These are phyloP conservation scores for Hirudo medicinalis DNA, from an alignment of 1,140 invertebrate species.

Conservation along the genomic window DNA sequence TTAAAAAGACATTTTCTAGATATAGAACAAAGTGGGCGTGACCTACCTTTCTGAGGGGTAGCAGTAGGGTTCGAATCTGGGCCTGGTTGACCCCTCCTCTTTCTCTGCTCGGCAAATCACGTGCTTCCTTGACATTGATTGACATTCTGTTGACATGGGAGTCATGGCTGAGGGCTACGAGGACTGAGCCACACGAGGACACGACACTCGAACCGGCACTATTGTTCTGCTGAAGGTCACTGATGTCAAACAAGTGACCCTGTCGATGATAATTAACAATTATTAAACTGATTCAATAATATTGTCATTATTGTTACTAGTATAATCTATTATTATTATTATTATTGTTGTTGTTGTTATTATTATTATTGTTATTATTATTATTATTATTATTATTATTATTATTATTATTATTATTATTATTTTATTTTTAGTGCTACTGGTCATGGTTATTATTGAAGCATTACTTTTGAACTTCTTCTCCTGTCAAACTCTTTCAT, in stretches of 20 bases:
- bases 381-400: constrained; percentile 1
- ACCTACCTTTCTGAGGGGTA: constrained; percentile 80
- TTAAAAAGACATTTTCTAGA: not conserved
- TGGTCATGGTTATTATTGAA: no score
- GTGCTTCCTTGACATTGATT: constrained; percentile 70
- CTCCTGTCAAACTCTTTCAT: no score
- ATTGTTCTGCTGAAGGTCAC: constrained; percentile 40
- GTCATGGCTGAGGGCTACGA: constrained; percentile 75
- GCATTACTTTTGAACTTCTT: no score
- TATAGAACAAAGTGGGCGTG: constrained; percentile 41
- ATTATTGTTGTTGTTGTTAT: not conserved
- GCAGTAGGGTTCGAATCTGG: constrained; percentile 67
- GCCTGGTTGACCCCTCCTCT: constrained; percentile 61
- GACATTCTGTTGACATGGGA: constrained; percentile 76
- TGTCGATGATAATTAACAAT: constrained; percentile 16
- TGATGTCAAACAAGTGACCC: constrained; percentile 43
- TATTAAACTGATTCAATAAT: not conserved
- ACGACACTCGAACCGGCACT: constrained; percentile 29
- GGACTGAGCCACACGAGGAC: constrained; percentile 58
- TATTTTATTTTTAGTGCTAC: no score
- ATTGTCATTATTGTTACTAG: not conserved
- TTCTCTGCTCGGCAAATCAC: constrained; percentile 60
- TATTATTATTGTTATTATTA: no score
- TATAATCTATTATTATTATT: not conserved
- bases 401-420: not conserved